Conservation (phyloP, 2,797 vertebrate genomes). For the Geotrypetes seraphini region DNA sequence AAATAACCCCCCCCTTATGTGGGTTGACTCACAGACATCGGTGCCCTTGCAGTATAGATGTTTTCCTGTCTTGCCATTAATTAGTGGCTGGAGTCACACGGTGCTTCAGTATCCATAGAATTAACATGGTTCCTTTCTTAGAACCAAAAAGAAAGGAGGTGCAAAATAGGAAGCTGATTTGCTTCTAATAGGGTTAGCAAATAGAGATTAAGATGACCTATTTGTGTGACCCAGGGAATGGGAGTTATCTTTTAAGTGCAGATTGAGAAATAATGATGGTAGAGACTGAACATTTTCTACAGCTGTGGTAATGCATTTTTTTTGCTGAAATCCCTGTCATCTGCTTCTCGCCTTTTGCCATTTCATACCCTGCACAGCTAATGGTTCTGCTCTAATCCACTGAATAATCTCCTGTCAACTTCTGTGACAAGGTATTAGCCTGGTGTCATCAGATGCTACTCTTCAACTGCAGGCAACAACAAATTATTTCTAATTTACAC, state of each 20-base stretch:
- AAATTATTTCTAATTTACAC: slow-evolving; percentile 22
- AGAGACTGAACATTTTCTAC: neutral
- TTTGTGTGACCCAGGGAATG: neutral
- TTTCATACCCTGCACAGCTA: slow-evolving; percentile 59
- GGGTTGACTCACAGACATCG: too few relatives aligned
- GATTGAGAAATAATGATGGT: neutral
- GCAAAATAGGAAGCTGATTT: too few relatives aligned
- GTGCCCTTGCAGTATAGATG: too few relatives aligned
- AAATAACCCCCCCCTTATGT: too few relatives aligned
- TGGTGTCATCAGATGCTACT: slow-evolving; percentile 61
- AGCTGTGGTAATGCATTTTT: neutral
- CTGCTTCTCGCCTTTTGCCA: slow-evolving; percentile 51
- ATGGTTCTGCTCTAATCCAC: slow-evolving; percentile 68
- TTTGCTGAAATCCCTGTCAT: slow-evolving; percentile 2
- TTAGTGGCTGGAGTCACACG: too few relatives aligned
- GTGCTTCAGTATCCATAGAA: too few relatives aligned
- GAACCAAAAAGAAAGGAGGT: too few relatives aligned
- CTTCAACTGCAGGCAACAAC: slow-evolving; percentile 35
- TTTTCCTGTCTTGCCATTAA: too few relatives aligned
- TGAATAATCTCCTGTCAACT: slow-evolving; percentile 70
- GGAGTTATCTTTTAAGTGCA: neutral
- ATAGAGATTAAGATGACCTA: neutral
- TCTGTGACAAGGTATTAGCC: slow-evolving; percentile 70
- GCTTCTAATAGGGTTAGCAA: neutral
- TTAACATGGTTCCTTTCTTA: too few relatives aligned